These are phyloP conservation scores for Nycticebus coucang DNA, from an alignment of 2,113 vertebrate species.

Conservation along the genomic window DNA sequence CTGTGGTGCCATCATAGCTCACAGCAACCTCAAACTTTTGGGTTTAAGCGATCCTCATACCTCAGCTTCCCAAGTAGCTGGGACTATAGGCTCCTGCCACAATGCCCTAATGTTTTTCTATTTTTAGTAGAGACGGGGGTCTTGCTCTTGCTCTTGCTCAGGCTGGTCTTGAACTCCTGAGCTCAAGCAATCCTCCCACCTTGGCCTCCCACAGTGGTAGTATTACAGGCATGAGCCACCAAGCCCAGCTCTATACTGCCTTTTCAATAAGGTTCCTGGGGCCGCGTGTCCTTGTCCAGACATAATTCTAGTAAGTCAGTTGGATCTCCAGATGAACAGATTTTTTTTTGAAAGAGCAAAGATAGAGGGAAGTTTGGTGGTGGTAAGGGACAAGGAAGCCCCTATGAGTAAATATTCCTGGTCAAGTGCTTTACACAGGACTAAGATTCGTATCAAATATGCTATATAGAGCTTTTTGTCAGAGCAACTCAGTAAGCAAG, in stretches of 20 bases:
- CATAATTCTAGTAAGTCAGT: conserved; percentile 19
- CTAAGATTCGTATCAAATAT: background rate
- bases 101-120: no score
- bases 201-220: no score
- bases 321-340: conserved; percentile 19
- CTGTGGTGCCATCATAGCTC: no score
- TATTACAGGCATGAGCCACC: no score
- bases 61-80: no score
- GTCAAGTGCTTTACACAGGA: background rate
- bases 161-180: no score
- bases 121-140: no score
- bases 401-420: background rate
- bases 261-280: background rate
- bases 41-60: no score
- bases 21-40: no score
- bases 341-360: conserved; percentile 33
- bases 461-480: background rate
- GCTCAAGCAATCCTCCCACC: no score
- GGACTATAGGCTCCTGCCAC: no score
- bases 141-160: no score
- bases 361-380: background rate
- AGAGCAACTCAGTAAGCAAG: background rate
- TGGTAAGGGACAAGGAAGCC: background rate
- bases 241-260: background rate
- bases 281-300: background rate